Base-by-base conservation (phyloP, 2,888 invertebrate species). In the Amblyjoppa proteus region DNA sequence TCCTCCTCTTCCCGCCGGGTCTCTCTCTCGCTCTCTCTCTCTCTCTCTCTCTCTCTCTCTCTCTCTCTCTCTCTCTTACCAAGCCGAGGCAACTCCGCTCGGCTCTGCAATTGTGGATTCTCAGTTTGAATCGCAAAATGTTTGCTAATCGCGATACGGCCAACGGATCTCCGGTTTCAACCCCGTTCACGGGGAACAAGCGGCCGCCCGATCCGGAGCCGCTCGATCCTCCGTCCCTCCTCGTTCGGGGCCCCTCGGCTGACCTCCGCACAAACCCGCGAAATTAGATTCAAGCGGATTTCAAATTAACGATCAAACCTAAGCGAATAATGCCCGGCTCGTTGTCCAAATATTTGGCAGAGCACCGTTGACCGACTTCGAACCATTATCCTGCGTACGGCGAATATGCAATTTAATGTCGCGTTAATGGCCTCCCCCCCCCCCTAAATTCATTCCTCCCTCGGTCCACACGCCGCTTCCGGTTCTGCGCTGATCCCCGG, bases 101-200 rank as follows among this genome's bases (percentile, higher is more conserved):
- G 53, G 51, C 61, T 73, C 45, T 11, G 45, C 71, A 74, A 77
- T 81, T 73, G 68, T 69, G 56, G 74, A 84, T 81, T 84, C 81
- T 81, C 77, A 81, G 79, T 84, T 84, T 77, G 80, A 80, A 80
- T 76, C 78, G 69, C 64, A 81, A 85, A 85, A 81, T 71, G 70
- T 70, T 81, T 79, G 76, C 78, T 51, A 53, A 75, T 79, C 78
- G 66, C 70, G 64, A 78, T 68, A 80, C 53, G 64, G 75, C 70
- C 70, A 53, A 66, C 16, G 71, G 61, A 25, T 76, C 68, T 64
- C 76, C 38, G 28, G 25, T 58, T 66, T 73, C 66, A 34, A 34
- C 79, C 45, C 25, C 7, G n/a, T 68, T 25, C 20, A 25, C 66
- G 41, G 66, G 58, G 28, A 28, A 20, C 25, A 25, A 28, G 6